These are phyloP conservation scores for Tenualosa ilisha DNA, from an alignment of 2,797 vertebrate genomes.

Conservation along the genomic window DNA sequence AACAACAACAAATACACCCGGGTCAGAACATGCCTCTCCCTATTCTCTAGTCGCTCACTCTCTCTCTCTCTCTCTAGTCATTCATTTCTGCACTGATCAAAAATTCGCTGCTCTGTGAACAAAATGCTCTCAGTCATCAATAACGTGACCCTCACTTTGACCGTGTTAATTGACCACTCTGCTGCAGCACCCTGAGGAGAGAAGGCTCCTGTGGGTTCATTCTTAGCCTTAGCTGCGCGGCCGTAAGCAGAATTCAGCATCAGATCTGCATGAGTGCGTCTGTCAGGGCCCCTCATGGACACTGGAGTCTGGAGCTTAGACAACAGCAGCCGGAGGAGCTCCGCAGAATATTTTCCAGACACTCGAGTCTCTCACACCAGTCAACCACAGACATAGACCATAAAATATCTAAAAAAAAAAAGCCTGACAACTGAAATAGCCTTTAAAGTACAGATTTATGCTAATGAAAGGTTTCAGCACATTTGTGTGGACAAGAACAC, in stretches of 20 bases:
- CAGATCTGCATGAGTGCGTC: neutral
- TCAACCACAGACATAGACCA: neutral
- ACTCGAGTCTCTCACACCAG: neutral
- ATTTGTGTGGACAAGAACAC: neutral
- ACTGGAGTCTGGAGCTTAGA: neutral
- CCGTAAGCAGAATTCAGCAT: neutral
- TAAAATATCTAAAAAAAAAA: neutral
- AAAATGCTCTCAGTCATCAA: neutral
- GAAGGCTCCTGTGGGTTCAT: neutral
- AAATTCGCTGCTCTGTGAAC: neutral
- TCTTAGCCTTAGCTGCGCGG: neutral
- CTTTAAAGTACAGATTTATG: neutral
- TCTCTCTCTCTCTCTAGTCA: neutral
- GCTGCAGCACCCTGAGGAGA: neutral
- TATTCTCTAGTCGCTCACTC: neutral
- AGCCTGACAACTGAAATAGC: neutral
- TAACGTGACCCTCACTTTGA: slow-evolving; percentile 7
- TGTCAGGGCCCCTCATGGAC: neutral
- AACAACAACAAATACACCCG: neutral
- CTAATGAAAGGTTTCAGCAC: neutral
- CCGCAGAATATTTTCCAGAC: neutral
- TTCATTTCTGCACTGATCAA: neutral
- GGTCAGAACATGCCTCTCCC: neutral
- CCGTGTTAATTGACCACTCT: neutral
- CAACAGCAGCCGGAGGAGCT: neutral